These are phyloP conservation scores for Mirza zaza DNA, from an alignment of 2,113 vertebrate genomes.

Conservation along the genomic window DNA sequence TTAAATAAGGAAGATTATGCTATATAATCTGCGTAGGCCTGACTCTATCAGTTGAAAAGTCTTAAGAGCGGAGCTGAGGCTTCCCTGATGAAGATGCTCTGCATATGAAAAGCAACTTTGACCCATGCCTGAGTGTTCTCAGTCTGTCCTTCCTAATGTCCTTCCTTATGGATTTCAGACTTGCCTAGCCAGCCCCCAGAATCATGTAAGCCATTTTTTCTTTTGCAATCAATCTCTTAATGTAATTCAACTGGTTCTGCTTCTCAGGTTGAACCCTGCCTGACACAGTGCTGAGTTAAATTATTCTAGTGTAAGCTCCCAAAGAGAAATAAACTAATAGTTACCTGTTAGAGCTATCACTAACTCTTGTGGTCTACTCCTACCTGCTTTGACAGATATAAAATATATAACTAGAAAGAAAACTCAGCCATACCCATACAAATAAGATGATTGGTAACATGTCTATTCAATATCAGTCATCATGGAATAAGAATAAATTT, in stretches of 20 bases:
- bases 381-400: slow-evolving; percentile 4
- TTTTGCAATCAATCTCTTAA: neutral
- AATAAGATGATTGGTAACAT: neutral
- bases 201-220: neutral
- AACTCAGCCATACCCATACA: neutral
- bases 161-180: neutral
- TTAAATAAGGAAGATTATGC: neutral
- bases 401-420: neutral
- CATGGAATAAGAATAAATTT: neutral
- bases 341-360: neutral
- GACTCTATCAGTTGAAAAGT: neutral
- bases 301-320: neutral
- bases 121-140: neutral
- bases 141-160: neutral
- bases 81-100: neutral
- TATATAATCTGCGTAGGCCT: neutral
- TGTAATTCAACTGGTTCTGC: neutral
- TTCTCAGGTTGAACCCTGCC: neutral
- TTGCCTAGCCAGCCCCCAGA: neutral
- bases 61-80: neutral
- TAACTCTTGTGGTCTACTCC: neutral
- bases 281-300: neutral
- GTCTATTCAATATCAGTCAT: neutral
- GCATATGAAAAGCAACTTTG: neutral
- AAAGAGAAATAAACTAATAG: slow-evolving; percentile 19